A percentile compares a stretch with the other conserved stretches of the same genome.
Evolutionary conservation across 2,113 vertebrate species (phyloP).

Genomic region (Butorides virescens): DNA sequence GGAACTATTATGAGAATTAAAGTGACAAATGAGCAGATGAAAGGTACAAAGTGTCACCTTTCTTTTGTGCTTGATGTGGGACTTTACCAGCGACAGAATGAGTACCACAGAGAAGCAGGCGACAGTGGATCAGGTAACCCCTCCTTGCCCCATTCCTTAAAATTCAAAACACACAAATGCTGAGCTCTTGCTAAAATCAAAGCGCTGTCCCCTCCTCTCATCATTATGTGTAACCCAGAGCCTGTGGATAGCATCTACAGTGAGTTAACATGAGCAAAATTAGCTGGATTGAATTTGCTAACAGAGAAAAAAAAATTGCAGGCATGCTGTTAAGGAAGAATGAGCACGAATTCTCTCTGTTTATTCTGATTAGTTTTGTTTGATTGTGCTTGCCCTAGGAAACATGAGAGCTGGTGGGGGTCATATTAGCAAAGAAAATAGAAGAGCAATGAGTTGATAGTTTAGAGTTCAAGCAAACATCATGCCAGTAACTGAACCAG

Average conservation of each 20-base stretch:
- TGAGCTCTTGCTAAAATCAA: background rate
- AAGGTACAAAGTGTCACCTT: background rate
- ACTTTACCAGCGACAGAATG: background rate
- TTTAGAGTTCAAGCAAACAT: background rate
- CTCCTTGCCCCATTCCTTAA: background rate
- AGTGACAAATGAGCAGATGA: background rate
- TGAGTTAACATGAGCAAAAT: background rate
- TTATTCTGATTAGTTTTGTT: background rate
- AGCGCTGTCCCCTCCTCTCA: background rate
- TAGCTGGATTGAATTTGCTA: background rate
- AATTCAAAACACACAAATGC: background rate
- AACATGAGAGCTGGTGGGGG: background rate
- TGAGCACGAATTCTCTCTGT: background rate
- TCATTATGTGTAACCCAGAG: rapidly evolving
- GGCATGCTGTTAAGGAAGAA: background rate
- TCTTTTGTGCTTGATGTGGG: background rate
- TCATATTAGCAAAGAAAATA: background rate
- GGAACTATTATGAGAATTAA: background rate
- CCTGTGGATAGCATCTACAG: background rate
- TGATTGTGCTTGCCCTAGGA: background rate
- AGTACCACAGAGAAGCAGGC: background rate
- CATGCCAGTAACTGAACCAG: background rate
- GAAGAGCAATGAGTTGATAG: background rate
- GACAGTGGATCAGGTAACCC: background rate
- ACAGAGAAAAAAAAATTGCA: background rate